A percentile compares a stretch with the other conserved stretches of the same genome.
Conservation (phyloP, 2,888 invertebrate species). For the Leucania comma region DNA sequence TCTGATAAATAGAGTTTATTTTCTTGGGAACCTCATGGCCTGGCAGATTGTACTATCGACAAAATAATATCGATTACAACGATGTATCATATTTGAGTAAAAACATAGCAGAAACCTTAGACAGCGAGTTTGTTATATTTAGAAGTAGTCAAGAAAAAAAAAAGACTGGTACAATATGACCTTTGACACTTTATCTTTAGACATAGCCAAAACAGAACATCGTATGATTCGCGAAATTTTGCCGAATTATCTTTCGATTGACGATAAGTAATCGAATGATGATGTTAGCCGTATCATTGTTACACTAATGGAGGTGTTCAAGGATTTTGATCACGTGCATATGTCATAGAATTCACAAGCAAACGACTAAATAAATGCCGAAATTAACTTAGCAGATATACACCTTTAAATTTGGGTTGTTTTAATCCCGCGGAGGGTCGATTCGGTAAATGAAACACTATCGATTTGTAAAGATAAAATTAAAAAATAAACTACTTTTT, state of each 20-base stretch:
- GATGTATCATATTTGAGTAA: neutral
- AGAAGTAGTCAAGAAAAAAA: neutral
- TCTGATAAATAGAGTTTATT: neutral
- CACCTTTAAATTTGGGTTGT: too few relatives aligned
- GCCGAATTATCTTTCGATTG: conserved; percentile 17
- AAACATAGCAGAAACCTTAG: conserved; percentile 10
- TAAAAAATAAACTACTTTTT: too few relatives aligned
- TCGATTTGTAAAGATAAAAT: too few relatives aligned
- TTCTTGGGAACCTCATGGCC: neutral
- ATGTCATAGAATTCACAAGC: conserved; percentile 10
- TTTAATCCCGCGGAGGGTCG: too few relatives aligned
- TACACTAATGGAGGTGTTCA: conserved; percentile 42
- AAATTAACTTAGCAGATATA: conserved; percentile 3
- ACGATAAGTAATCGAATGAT: conserved; percentile 34
- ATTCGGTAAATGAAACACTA: too few relatives aligned
- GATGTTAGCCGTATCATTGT: conserved; percentile 22
- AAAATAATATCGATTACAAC: conserved; percentile 15
- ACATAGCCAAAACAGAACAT: conserved; percentile 44
- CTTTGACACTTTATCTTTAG: conserved; percentile 24
- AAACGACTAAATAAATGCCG: conserved; percentile 1
- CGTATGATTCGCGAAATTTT: conserved; percentile 46
- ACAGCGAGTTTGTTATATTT: conserved; percentile 9
- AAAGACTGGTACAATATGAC: conserved; percentile 16
- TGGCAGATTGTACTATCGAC: neutral
- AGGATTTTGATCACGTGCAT: conserved; percentile 30